A percentile compares a stretch with the other conserved stretches of the same genome.
These are phyloP conservation scores for Sula dactylatra DNA, from an alignment of 2,113 vertebrate genomes.

Conservation along the genomic window DNA sequence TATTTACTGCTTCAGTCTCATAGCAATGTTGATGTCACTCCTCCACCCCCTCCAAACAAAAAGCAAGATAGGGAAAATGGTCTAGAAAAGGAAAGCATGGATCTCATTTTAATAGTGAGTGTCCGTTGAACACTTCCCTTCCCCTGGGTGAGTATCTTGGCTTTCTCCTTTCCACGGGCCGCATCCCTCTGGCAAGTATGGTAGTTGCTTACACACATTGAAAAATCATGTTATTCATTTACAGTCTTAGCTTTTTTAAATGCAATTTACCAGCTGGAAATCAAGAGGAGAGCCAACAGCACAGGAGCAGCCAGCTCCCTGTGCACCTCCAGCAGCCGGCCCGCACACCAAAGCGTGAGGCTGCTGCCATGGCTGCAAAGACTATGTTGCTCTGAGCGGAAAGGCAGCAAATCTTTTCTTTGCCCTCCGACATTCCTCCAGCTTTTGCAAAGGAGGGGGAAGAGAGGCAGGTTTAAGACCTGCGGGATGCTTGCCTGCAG, in stretches of 20 bases:
- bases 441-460: background rate
- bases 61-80: background rate
- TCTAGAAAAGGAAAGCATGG: background rate
- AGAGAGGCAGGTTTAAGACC: background rate
- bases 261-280: background rate
- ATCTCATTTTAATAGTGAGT: background rate
- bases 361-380: background rate
- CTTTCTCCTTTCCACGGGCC: background rate
- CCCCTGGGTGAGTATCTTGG: background rate
- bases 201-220: background rate
- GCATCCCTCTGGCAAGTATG: background rate
- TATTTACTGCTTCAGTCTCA: background rate
- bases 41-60: background rate
- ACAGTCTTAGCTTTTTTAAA: background rate
- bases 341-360: rapidly evolving
- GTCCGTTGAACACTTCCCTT: background rate
- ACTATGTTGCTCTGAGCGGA: background rate
- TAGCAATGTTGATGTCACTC: background rate
- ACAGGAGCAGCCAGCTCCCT: background rate
- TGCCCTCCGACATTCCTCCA: background rate
- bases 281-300: background rate
- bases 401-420: background rate
- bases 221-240: background rate
- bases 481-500: background rate
- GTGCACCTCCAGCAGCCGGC: background rate